Evolutionary conservation across 1,140 invertebrate species (phyloP).

Genomic region (Cotesia typhae): DNA sequence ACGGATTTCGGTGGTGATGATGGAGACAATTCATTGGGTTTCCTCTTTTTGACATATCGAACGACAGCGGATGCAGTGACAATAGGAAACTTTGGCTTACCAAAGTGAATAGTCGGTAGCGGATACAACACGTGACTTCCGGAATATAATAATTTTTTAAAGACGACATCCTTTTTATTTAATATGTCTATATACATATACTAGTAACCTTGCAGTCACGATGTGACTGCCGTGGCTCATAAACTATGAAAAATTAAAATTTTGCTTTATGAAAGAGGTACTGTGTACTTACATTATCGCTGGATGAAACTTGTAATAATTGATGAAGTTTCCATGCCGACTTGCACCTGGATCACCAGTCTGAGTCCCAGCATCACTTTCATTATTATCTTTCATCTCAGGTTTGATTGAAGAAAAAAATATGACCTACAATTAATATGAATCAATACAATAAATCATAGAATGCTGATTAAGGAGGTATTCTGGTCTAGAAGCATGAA

Average conservation of each 20-base stretch:
- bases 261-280: too few species aligned
- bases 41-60: neutral
- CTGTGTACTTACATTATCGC: conserved; percentile 45
- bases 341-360: conserved; percentile 76
- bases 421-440: too few species aligned
- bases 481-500: too few species aligned
- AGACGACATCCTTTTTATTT: neutral
- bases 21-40: conserved; percentile 20
- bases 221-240: too few species aligned
- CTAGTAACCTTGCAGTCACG: too few species aligned
- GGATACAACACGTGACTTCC: conserved; percentile 30
- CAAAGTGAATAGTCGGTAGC: conserved; percentile 8
- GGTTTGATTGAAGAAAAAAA: conserved; percentile 2
- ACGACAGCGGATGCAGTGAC: conserved; percentile 13
- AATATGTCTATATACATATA: neutral
- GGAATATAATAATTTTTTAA: conserved; percentile 22
- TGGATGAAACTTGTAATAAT: conserved; percentile 85
- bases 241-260: too few species aligned
- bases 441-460: too few species aligned
- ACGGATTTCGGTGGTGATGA: too few species aligned
- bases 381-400: conserved; percentile 29
- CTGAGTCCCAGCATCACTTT: conserved; percentile 25
- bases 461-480: too few species aligned
- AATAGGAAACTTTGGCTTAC: conserved; percentile 16
- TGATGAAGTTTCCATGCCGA: conserved; percentile 83